A percentile compares a stretch with the other conserved stretches of the same genome.
These are phyloP conservation scores for Apodemus speciosus DNA, from an alignment of 2,113 vertebrate genomes.

Conservation along the genomic window DNA sequence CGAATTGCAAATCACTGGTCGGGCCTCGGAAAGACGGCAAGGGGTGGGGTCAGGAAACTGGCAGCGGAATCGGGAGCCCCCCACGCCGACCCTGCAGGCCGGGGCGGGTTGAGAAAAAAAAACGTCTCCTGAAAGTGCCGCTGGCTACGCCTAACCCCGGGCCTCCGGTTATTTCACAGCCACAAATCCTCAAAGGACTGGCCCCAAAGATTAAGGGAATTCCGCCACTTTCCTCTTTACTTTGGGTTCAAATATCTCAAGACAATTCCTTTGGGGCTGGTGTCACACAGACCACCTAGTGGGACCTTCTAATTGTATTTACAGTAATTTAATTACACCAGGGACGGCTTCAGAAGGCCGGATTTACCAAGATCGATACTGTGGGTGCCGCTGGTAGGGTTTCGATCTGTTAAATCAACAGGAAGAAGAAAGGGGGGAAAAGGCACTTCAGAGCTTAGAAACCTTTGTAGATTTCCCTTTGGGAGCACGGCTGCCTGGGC, in stretches of 20 bases:
- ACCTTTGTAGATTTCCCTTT: neutral
- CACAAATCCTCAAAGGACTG: slow-evolving; percentile 88
- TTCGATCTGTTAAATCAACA: slow-evolving; percentile 87
- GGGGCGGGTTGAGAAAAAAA: neutral
- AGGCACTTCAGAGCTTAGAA: neutral
- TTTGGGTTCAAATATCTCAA: slow-evolving; percentile 85
- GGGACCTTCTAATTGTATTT: slow-evolving; percentile 90
- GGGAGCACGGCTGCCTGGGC: neutral
- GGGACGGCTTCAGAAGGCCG: slow-evolving; percentile 84
- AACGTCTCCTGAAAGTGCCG: slow-evolving; percentile 64
- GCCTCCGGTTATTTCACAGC: slow-evolving; percentile 86
- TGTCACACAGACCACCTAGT: slow-evolving; percentile 90
- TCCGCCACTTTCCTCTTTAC: slow-evolving; percentile 83
- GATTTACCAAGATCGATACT: slow-evolving; percentile 77
- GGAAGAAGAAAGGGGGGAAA: slow-evolving; percentile 3
- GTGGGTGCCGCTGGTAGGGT: slow-evolving; percentile 68
- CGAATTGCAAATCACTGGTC: neutral
- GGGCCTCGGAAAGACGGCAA: fast-evolving
- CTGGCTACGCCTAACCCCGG: slow-evolving; percentile 80
- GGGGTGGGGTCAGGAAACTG: neutral
- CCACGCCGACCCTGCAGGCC: neutral
- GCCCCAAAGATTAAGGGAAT: slow-evolving; percentile 88
- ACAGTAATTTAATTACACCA: slow-evolving; percentile 93
- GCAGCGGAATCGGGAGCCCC: neutral
- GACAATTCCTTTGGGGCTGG: slow-evolving; percentile 84